A percentile compares a stretch with the other conserved stretches of the same genome.
phyloP scores from a whole-genome alignment of 2,888 invertebrate species.

The Philonicus albiceps region DNA sequence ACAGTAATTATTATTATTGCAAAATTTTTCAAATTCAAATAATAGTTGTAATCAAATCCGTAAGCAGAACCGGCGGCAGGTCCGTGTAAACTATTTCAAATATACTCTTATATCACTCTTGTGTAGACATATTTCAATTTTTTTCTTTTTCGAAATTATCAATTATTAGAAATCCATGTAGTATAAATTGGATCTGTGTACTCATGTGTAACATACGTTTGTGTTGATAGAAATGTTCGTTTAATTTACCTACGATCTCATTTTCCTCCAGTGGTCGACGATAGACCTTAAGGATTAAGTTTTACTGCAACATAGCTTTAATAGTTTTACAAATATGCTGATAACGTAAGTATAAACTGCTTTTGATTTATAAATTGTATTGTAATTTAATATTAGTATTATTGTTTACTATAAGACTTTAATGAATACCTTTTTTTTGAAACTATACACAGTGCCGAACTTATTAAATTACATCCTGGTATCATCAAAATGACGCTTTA shows the following conservation, averaged over 20 bases:
- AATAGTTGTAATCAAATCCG: background rate
- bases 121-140: constrained; percentile 3
- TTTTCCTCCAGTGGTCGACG: constrained; percentile 5
- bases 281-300: background rate
- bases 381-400: background rate
- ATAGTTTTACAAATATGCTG: constrained; percentile 19
- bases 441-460: too few species aligned
- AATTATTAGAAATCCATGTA: background rate
- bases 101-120: constrained; percentile 12
- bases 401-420: background rate
- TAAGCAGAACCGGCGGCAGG: background rate
- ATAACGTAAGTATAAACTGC: constrained; percentile 25
- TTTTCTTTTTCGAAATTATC: background rate
- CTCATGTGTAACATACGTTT: constrained; percentile 12
- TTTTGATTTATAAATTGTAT: background rate
- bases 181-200: background rate
- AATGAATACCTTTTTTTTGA: too few species aligned
- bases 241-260: background rate
- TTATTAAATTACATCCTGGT: too few species aligned
- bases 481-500: too few species aligned
- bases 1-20: constrained; percentile 18
- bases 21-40: background rate
- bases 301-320: background rate
- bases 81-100: background rate
- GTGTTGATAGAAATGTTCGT: background rate